A percentile compares a stretch with the other conserved stretches of the same genome.
Evolutionary conservation across 2,797 vertebrate species (phyloP).

Genomic region (Sphenodon punctatus): DNA sequence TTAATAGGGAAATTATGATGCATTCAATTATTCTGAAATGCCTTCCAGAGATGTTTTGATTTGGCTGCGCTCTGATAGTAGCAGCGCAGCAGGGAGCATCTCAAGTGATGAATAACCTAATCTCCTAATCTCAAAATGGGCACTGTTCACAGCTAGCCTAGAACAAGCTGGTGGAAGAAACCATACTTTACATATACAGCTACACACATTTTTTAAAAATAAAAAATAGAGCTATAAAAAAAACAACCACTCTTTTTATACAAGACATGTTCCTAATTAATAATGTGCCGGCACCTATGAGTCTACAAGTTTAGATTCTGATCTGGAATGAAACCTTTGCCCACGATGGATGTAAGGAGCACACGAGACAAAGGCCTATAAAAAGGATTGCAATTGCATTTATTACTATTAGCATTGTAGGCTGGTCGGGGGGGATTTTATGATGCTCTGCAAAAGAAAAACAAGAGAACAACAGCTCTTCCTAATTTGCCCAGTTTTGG

Average conservation of each 20-base stretch:
- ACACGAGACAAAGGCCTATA: conserved; percentile 72
- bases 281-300: background rate
- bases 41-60: conserved; percentile 97
- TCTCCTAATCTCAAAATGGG: conserved; percentile 97
- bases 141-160: conserved; percentile 81
- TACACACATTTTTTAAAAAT: conserved; percentile 6
- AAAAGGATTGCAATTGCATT: conserved; percentile 57
- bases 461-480: conserved; percentile 37
- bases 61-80: conserved; percentile 86
- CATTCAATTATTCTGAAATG: conserved; percentile 96
- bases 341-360: conserved; percentile 63
- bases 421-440: conserved; percentile 36
- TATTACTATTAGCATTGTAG: conserved; percentile 50
- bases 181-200: conserved; percentile 48
- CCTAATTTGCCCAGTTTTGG: conserved; percentile 61
- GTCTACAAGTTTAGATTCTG: conserved; percentile 45
- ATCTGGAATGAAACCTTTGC: conserved; percentile 52
- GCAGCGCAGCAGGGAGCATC: conserved; percentile 86
- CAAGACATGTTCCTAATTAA: conserved; percentile 9
- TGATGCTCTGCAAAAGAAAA: conserved; percentile 64
- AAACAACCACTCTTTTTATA: background rate
- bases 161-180: conserved; percentile 73
- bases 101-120: conserved; percentile 97
- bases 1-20: conserved; percentile 97
- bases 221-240: background rate